Conservation (phyloP, 1,140 invertebrate species). For the Lepidurus apus region DNA sequence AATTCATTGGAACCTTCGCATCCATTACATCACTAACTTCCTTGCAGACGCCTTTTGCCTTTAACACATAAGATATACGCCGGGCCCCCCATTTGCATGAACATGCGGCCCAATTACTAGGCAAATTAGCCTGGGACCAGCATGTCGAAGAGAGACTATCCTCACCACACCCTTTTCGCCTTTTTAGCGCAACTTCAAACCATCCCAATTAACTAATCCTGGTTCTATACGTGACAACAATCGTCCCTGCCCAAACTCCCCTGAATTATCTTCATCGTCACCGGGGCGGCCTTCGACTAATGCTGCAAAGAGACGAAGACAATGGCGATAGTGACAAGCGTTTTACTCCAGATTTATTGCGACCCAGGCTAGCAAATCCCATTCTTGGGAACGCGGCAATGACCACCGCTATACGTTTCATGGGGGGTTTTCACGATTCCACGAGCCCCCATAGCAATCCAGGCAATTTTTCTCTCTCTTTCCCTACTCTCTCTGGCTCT, state of each 20-base stretch:
- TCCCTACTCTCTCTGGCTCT: neutral
- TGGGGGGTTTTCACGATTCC: neutral
- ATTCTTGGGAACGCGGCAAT: neutral
- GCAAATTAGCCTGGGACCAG: neutral
- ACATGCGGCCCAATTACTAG: conserved; percentile 18
- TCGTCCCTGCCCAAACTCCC: neutral
- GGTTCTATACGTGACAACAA: neutral
- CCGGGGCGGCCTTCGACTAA: neutral
- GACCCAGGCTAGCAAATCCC: neutral
- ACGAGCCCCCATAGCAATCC: neutral
- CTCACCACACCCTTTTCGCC: neutral
- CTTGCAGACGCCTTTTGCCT: neutral
- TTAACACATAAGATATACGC: too few species aligned
- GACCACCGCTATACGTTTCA: neutral
- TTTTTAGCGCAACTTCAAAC: neutral
- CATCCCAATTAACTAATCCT: conserved; percentile 19
- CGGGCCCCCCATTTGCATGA: neutral
- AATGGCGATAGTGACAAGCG: neutral
- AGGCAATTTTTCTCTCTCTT: neutral
- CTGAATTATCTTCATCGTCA: neutral
- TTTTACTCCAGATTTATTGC: neutral
- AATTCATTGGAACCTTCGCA: too few species aligned
- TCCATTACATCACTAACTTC: too few species aligned
- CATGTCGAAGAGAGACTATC: neutral
- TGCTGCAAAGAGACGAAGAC: neutral